Conservation (phyloP, 1,140 invertebrate species). For the Drosophila orena region DNA sequence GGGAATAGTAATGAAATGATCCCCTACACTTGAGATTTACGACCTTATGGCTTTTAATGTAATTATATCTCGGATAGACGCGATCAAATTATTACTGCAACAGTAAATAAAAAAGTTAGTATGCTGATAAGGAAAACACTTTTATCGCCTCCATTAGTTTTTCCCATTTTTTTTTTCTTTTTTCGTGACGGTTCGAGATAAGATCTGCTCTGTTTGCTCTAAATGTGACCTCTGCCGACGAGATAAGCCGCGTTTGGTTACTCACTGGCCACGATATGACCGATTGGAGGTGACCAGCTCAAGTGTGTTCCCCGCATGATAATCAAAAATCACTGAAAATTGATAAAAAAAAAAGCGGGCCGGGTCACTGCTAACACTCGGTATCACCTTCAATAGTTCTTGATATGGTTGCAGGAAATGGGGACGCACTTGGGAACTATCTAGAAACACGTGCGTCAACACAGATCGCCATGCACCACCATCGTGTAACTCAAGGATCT, state of each 20-base stretch:
- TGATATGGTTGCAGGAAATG: slow-evolving; percentile 15
- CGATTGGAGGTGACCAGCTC: slow-evolving; percentile 64
- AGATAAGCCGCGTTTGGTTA: slow-evolving; percentile 29
- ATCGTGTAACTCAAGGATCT: slow-evolving; percentile 23
- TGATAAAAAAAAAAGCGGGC: slow-evolving; percentile 45
- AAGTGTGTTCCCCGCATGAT: slow-evolving; percentile 39
- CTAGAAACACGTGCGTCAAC: slow-evolving; percentile 15
- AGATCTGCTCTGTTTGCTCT: slow-evolving; percentile 30
- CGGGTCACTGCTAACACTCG: slow-evolving; percentile 28
- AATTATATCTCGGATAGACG: slow-evolving; percentile 18
- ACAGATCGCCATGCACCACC: slow-evolving; percentile 2
- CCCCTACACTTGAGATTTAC: slow-evolving; percentile 32
- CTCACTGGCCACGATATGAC: slow-evolving; percentile 34
- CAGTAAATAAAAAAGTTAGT: slow-evolving; percentile 15
- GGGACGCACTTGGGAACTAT: slow-evolving; percentile 10
- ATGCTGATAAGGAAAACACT: slow-evolving; percentile 31
- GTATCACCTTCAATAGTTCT: slow-evolving; percentile 58
- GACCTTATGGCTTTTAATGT: slow-evolving; percentile 26
- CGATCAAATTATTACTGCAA: slow-evolving; percentile 17
- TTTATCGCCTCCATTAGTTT: slow-evolving; percentile 35
- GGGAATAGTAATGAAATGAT: slow-evolving; percentile 22
- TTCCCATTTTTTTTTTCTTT: slow-evolving; percentile 15
- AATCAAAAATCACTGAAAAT: slow-evolving; percentile 37
- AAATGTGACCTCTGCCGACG: slow-evolving; percentile 47
- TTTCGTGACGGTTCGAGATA: slow-evolving; percentile 30